phyloP scores from a whole-genome alignment of 1,140 invertebrate genomes.

The Aplysia californica region DNA sequence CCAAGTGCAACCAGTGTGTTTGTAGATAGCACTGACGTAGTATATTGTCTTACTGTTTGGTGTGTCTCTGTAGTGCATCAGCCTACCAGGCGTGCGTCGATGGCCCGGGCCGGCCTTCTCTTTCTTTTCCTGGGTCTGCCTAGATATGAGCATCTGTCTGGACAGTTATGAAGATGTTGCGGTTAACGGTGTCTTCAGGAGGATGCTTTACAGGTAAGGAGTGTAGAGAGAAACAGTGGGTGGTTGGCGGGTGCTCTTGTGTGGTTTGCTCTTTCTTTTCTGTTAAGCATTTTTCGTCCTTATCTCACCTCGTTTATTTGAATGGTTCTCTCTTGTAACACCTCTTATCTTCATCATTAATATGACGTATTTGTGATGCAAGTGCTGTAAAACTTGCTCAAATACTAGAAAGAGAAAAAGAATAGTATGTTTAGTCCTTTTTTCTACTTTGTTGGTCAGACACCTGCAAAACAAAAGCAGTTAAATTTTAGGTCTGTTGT shows the following conservation, averaged over 20 bases:
- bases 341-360: too few species aligned
- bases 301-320: neutral
- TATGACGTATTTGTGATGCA: too few species aligned
- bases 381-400: too few species aligned
- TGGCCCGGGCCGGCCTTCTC: conserved; percentile 72
- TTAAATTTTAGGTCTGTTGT: too few species aligned
- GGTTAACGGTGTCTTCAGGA: conserved; percentile 45
- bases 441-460: too few species aligned
- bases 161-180: conserved; percentile 31
- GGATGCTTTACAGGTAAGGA: conserved; percentile 70
- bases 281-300: neutral
- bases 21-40: neutral
- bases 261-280: neutral
- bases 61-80: conserved; percentile 68
- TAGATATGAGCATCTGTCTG: conserved; percentile 64
- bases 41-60: neutral
- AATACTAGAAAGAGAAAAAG: too few species aligned
- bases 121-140: conserved; percentile 73
- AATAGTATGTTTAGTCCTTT: too few species aligned
- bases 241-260: too few species aligned
- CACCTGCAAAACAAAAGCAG: too few species aligned
- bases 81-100: conserved; percentile 72
- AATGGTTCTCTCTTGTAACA: neutral
- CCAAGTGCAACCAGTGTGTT: neutral
- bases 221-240: too few species aligned